phyloP scores from a whole-genome alignment of 2,113 vertebrate genomes.

The Euleptes europaea region DNA sequence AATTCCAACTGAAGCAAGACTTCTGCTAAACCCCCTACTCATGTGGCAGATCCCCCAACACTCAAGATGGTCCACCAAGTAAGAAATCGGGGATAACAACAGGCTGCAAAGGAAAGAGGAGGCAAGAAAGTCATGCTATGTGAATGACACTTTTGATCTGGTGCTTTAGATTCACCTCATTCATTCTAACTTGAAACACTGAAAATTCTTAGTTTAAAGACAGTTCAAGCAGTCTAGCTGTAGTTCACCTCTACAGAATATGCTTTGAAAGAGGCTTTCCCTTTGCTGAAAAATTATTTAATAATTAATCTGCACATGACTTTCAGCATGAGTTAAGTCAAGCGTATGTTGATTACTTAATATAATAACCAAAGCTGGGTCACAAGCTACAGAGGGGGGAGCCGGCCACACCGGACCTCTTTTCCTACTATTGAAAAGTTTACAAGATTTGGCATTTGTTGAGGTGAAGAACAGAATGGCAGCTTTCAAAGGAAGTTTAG shows the following conservation, averaged over 20 bases:
- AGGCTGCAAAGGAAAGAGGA: too few species aligned
- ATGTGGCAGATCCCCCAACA: too few species aligned
- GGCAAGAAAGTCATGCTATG: too few species aligned
- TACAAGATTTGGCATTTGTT: neutral
- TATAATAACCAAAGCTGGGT: neutral
- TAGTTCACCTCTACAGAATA: neutral
- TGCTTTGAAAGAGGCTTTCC: neutral
- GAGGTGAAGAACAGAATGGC: neutral
- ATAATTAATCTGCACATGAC: neutral
- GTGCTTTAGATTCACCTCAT: too few species aligned
- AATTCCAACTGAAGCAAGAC: too few species aligned
- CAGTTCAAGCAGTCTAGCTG: neutral
- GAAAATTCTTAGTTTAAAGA: neutral
- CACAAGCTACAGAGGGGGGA: neutral
- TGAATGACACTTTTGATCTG: too few species aligned
- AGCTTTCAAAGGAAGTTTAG: neutral
- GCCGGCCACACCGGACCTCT: neutral
- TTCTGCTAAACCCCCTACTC: too few species aligned
- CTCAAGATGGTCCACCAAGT: too few species aligned
- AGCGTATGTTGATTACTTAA: neutral
- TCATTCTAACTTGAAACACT: neutral
- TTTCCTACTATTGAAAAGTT: neutral
- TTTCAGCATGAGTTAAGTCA: neutral
- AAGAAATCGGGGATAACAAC: too few species aligned
- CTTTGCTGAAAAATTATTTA: neutral